Conservation (phyloP, 2,888 invertebrate genomes). For the Polylopha cassiicola region DNA sequence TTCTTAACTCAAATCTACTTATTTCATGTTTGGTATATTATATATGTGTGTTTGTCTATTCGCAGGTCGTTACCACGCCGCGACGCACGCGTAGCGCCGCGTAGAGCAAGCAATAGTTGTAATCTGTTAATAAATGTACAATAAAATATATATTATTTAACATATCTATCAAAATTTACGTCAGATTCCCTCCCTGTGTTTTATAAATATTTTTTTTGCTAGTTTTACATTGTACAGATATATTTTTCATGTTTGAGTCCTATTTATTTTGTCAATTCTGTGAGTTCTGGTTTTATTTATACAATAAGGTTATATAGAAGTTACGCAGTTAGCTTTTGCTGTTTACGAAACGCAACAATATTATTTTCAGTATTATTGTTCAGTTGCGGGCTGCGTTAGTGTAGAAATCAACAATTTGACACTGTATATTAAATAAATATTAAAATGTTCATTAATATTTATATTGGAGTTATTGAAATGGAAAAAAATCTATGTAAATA, state of each 20-base stretch:
- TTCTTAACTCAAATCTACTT: no score
- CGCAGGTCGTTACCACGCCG: constrained; percentile 54
- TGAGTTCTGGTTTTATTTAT: constrained; percentile 34
- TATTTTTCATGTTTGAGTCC: constrained; percentile 27
- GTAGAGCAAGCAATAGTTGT: constrained; percentile 45
- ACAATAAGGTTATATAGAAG: constrained; percentile 31
- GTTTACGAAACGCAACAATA: constrained; percentile 35
- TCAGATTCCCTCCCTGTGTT: constrained; percentile 11
- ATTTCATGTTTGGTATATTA: no score
- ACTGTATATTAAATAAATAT: constrained; percentile 43
- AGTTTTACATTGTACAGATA: constrained; percentile 46
- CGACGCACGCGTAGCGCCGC: constrained; percentile 35
- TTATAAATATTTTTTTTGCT: constrained; percentile 17
- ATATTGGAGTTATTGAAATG: constrained; percentile 52
- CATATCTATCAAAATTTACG: constrained; percentile 16
- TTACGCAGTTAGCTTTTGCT: constrained; percentile 31
- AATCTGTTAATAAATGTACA: constrained; percentile 25
- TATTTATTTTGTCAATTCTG: constrained; percentile 26
- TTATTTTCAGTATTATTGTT: constrained; percentile 57
- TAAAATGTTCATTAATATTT: constrained; percentile 43
- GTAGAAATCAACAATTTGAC: constrained; percentile 32
- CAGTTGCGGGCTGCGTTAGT: constrained; percentile 43
- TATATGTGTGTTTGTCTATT: constrained; percentile 24
- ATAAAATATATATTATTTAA: constrained; percentile 19
- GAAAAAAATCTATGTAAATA: constrained; percentile 73